phyloP scores from a whole-genome alignment of 64 coral and sea anemone species.

The Dendronephthya gigantea region DNA sequence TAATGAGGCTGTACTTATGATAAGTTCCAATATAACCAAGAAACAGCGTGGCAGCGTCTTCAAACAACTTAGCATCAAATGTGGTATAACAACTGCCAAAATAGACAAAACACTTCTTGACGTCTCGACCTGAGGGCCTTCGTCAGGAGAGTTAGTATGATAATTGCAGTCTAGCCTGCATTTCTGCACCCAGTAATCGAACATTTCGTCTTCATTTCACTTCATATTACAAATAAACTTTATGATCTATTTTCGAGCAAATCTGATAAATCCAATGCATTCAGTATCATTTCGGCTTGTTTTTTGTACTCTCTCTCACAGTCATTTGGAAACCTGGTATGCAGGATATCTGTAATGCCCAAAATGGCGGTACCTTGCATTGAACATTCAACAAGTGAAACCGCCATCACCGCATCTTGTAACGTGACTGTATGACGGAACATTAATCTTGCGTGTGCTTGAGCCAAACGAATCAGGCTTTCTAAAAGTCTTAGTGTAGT shows the following conservation, averaged over 20 bases:
- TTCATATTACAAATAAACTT: neutral
- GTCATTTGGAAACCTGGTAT: neutral
- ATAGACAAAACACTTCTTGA: no score
- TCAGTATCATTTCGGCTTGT: neutral
- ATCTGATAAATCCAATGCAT: neutral
- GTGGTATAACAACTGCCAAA: no score
- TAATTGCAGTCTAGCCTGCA: no score
- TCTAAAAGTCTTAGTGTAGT: constrained; percentile 4
- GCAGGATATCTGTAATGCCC: neutral
- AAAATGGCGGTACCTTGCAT: constrained; percentile 2
- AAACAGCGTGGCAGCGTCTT: no score
- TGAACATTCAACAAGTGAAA: neutral
- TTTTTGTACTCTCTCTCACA: neutral
- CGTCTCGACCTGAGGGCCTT: no score
- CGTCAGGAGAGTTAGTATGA: no score
- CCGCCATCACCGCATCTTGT: constrained; percentile 1
- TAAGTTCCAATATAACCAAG: no score
- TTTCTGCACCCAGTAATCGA: neutral
- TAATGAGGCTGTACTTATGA: no score
- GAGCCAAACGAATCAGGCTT: constrained; percentile 20
- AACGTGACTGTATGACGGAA: neutral
- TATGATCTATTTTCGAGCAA: neutral
- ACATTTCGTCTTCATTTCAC: neutral
- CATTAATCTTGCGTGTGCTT: constrained; percentile 15
- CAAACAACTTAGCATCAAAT: no score